A percentile compares a stretch with the other conserved stretches of the same genome.
Evolutionary conservation across 1,140 invertebrate species (phyloP).

Genomic region (Eupristina koningsbergeri): DNA sequence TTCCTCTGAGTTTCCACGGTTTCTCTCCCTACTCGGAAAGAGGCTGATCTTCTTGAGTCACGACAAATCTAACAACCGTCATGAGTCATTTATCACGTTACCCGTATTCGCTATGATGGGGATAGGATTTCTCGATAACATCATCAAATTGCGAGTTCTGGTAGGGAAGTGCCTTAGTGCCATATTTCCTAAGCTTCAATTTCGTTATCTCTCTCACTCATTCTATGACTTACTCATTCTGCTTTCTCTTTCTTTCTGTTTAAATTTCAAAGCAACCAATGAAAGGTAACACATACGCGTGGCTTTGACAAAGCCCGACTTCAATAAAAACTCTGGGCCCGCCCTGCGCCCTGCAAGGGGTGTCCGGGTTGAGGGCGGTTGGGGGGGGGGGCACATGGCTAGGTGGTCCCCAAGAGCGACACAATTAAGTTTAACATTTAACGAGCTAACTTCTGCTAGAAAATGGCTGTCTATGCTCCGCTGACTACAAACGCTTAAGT

Average conservation of each 20-base stretch:
- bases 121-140: constrained; percentile 23
- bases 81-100: constrained; percentile 38
- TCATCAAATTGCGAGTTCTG: constrained; percentile 24
- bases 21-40: not conserved
- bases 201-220: not conserved
- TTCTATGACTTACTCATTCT: not conserved
- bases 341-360: not conserved
- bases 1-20: no score
- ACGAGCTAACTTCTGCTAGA: constrained; percentile 73
- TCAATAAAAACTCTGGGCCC: not conserved
- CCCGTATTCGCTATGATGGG: constrained; percentile 31
- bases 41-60: not conserved
- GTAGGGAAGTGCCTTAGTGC: not conserved
- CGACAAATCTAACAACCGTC: not conserved
- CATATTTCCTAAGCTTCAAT: constrained; percentile 32
- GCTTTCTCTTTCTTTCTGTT: constrained; percentile 10
- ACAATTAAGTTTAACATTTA: constrained; percentile 71
- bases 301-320: not conserved
- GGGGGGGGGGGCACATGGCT: constrained; percentile 30
- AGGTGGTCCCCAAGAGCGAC: constrained; percentile 63
- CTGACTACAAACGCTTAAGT: constrained; percentile 70
- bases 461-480: constrained; percentile 72
- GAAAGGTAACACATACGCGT: constrained; percentile 64
- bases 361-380: no score
- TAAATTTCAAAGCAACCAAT: constrained; percentile 62